Evolutionary conservation across 2,113 vertebrate species (phyloP).

Genomic region (Apodemus speciosus): DNA sequence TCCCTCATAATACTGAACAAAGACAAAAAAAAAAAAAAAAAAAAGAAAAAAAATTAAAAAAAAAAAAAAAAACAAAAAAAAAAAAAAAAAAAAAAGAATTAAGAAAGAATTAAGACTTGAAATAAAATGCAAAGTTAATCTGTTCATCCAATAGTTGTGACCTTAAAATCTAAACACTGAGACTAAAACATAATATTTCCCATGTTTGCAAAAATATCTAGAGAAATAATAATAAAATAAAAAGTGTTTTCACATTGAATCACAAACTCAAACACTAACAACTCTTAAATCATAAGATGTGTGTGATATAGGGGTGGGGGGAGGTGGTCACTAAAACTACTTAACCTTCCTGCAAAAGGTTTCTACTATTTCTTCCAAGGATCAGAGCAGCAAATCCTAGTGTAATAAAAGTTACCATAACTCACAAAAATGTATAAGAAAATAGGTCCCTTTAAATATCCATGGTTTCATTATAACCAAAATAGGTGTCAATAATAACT

Average conservation of each 20-base stretch:
- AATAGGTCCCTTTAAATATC: background rate
- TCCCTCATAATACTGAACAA: too few relatives aligned
- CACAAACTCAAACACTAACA: background rate
- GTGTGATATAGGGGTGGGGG: background rate
- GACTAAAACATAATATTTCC: background rate
- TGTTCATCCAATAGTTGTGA: background rate
- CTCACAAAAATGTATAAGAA: background rate
- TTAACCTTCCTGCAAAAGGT: background rate
- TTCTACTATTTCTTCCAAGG: background rate
- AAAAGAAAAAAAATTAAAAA: too few relatives aligned
- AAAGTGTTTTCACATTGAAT: background rate
- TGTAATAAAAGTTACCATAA: background rate
- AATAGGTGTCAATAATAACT: too few relatives aligned
- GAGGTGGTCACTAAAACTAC: background rate
- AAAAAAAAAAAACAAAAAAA: too few relatives aligned
- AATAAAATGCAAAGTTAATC: background rate
- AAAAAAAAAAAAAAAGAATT: too few relatives aligned
- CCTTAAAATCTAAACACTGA: background rate
- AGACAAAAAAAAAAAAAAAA: too few relatives aligned
- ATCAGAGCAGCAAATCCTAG: background rate
- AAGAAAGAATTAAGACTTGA: constrained; percentile 39
- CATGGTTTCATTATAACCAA: background rate
- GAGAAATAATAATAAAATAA: background rate
- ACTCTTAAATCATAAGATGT: background rate
- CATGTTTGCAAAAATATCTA: background rate